These are phyloP conservation scores for Asobara japonica DNA, from an alignment of 1,140 invertebrate genomes.

Conservation along the genomic window DNA sequence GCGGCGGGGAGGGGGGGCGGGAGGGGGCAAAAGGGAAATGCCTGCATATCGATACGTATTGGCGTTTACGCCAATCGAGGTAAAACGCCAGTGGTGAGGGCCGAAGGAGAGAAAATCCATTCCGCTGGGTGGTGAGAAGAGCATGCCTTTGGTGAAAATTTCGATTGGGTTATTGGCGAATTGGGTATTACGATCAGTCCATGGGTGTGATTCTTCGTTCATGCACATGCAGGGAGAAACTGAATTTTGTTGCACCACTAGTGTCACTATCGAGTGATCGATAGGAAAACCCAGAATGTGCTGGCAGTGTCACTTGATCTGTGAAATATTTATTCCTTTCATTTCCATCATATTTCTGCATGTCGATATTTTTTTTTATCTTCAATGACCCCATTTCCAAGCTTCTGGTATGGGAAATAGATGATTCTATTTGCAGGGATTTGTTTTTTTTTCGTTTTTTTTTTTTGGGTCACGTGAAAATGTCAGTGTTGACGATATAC, in stretches of 20 bases:
- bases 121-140: slow-evolving; percentile 32
- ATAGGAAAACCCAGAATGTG: not conserved
- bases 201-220: not conserved
- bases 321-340: not conserved
- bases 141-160: slow-evolving; percentile 44
- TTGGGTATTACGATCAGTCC: slow-evolving; percentile 30
- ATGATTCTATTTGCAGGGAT: no score
- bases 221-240: not conserved
- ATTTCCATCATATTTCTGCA: not conserved
- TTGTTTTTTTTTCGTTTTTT: no score
- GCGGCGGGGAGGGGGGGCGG: no score
- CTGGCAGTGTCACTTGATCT: not conserved
- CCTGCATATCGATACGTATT: slow-evolving; percentile 43
- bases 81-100: not conserved
- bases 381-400: not conserved
- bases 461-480: no score
- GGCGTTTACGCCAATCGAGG: slow-evolving; percentile 42
- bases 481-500: no score
- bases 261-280: not conserved
- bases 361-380: not conserved
- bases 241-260: not conserved
- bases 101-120: not conserved
- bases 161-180: slow-evolving; percentile 38
- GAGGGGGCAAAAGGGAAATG: not conserved
- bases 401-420: no score